phyloP scores from a whole-genome alignment of 1,140 invertebrate genomes.

The Leptinotarsa undecemlineata region DNA sequence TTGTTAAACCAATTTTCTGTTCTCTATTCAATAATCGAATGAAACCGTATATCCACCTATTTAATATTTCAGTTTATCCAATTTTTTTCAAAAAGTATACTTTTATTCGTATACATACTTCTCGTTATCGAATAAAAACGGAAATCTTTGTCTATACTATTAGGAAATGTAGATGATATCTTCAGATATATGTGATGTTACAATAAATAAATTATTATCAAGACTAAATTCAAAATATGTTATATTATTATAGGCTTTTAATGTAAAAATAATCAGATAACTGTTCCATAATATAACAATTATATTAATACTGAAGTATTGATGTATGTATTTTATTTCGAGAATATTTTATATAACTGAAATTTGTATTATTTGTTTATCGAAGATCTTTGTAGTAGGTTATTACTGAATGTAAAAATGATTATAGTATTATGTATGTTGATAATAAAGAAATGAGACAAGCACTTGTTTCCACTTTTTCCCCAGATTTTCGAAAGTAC shows the following conservation, averaged over 20 bases:
- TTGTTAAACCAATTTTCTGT: too few relatives aligned
- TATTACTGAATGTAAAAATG: background rate
- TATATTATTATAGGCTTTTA: slow-evolving; percentile 40
- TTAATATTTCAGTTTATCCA: too few relatives aligned
- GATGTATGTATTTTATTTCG: background rate
- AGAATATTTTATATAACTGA: slow-evolving; percentile 14
- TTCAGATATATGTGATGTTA: slow-evolving; percentile 44
- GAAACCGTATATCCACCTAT: too few relatives aligned
- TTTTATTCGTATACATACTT: background rate
- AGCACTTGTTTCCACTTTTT: too few relatives aligned
- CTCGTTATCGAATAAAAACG: background rate
- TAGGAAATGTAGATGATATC: slow-evolving; percentile 32
- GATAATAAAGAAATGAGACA: slow-evolving; percentile 23
- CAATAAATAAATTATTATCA: slow-evolving; percentile 34
- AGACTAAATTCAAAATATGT: slow-evolving; percentile 30
- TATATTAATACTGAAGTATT: background rate
- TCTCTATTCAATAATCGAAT: too few relatives aligned
- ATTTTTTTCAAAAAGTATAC: background rate
- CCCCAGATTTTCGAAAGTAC: too few relatives aligned
- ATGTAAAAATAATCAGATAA: slow-evolving; percentile 32
- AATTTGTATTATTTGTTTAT: slow-evolving; percentile 7
- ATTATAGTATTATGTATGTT: slow-evolving; percentile 23
- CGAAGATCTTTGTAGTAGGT: background rate
- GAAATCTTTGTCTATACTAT: background rate
- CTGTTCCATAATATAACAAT: background rate